These are phyloP conservation scores for Drosophila auraria DNA, from an alignment of 1,140 invertebrate genomes.

Conservation along the genomic window DNA sequence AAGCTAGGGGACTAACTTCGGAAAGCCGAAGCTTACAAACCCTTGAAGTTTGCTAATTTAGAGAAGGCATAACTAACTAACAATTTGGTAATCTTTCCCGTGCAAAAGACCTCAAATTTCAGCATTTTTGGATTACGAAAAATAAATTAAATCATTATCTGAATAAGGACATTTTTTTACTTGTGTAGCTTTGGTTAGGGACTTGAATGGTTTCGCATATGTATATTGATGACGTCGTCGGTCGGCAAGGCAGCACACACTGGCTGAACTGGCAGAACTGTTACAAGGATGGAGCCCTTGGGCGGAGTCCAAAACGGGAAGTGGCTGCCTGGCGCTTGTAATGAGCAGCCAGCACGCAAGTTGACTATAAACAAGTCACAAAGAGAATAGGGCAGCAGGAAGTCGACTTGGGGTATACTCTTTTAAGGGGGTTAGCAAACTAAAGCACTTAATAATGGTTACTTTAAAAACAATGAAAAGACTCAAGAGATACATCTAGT, in stretches of 20 bases:
- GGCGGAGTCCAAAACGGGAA: slow-evolving; percentile 50
- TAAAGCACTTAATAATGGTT: not conserved
- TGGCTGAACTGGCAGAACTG: slow-evolving; percentile 35
- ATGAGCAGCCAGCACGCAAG: slow-evolving; percentile 66
- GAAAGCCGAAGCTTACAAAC: too few species aligned
- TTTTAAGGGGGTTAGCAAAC: not conserved
- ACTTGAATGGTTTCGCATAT: slow-evolving; percentile 18
- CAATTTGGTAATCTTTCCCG: too few species aligned
- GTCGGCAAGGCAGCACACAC: slow-evolving; percentile 42
- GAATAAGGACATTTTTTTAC: not conserved
- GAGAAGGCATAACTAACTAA: too few species aligned
- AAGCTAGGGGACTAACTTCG: too few species aligned
- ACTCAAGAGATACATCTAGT: not conserved
- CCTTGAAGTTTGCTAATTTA: too few species aligned
- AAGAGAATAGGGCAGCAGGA: not conserved
- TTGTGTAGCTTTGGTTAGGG: slow-evolving; percentile 5
- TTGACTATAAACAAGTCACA: slow-evolving; percentile 39
- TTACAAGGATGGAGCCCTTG: slow-evolving; percentile 54
- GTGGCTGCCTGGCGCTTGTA: slow-evolving; percentile 55
- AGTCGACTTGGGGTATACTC: slow-evolving; percentile 12
- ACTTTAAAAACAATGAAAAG: not conserved
- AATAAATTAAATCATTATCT: too few species aligned
- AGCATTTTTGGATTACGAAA: too few species aligned
- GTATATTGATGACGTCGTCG: slow-evolving; percentile 55
- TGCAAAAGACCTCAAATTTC: too few species aligned